These are phyloP conservation scores for Himalopsyche japonica DNA, from an alignment of 2,888 invertebrate species.

Conservation along the genomic window DNA sequence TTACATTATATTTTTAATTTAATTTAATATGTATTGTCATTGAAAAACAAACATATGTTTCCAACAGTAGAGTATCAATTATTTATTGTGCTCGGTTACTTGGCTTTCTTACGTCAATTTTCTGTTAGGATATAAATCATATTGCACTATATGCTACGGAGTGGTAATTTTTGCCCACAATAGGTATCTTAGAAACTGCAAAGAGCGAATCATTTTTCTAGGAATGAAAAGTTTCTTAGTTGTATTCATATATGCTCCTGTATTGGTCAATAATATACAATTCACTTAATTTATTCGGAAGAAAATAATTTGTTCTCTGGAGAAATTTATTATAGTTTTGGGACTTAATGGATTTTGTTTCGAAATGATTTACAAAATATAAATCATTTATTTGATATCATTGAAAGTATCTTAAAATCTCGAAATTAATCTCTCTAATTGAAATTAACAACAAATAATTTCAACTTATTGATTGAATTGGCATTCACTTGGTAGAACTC, in stretches of 20 bases:
- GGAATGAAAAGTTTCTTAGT: neutral
- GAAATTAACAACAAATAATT: too few relatives aligned
- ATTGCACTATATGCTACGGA: neutral
- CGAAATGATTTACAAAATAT: neutral
- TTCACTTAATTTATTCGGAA: neutral
- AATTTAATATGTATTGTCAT: too few relatives aligned
- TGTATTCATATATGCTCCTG: neutral
- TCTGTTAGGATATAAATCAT: too few relatives aligned
- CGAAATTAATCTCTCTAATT: too few relatives aligned
- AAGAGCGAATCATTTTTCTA: neutral
- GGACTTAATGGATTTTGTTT: neutral
- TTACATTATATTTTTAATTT: too few relatives aligned
- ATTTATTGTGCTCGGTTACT: too few relatives aligned
- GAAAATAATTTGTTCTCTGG: neutral
- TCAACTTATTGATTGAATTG: too few relatives aligned
- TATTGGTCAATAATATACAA: neutral
- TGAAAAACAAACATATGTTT: too few relatives aligned
- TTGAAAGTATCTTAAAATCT: too few relatives aligned
- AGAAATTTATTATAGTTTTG: neutral
- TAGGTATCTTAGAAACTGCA: neutral
- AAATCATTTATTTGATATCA: neutral
- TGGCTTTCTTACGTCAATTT: too few relatives aligned
- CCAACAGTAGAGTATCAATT: too few relatives aligned
- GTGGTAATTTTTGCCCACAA: neutral
- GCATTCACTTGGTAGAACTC: too few relatives aligned